phyloP scores from a whole-genome alignment of 2,113 vertebrate genomes.

The Phrynocephalus versicolor region DNA sequence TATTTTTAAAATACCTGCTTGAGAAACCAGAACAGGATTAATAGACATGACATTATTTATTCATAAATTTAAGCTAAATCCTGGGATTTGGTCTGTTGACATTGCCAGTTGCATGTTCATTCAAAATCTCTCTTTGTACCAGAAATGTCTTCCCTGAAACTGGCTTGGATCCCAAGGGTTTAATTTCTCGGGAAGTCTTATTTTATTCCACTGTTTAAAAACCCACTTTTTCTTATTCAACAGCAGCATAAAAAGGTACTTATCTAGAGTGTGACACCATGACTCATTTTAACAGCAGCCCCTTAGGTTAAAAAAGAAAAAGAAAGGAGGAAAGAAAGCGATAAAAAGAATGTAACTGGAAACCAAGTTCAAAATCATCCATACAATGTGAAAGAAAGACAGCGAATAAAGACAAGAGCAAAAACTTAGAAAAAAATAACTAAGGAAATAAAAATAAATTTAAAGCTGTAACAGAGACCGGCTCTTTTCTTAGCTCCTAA shows the following conservation, averaged over 20 bases:
- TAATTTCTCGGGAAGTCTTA: slow-evolving; percentile 56
- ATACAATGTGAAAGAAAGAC: too few species aligned
- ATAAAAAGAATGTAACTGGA: slow-evolving; percentile 28
- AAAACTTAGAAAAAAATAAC: slow-evolving; percentile 33
- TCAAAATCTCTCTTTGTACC: slow-evolving; percentile 12
- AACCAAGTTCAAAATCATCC: too few species aligned
- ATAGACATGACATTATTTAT: neutral
- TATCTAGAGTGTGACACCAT: neutral
- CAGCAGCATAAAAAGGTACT: slow-evolving; percentile 21
- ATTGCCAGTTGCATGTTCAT: slow-evolving; percentile 1
- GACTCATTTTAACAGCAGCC: neutral
- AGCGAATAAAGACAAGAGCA: too few species aligned
- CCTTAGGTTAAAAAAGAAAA: slow-evolving; percentile 28
- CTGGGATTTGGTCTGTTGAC: neutral
- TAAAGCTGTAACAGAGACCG: slow-evolving; percentile 38
- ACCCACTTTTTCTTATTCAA: slow-evolving; percentile 45
- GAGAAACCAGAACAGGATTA: neutral
- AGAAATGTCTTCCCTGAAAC: slow-evolving; percentile 48
- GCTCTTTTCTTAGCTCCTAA: slow-evolving; percentile 47
- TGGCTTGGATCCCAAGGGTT: slow-evolving; percentile 26
- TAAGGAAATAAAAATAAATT: slow-evolving; percentile 46
- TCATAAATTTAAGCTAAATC: rapidly evolving
- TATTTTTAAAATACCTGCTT: neutral
- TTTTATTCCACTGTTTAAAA: slow-evolving; percentile 49
- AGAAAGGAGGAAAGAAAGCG: neutral